phyloP scores from a whole-genome alignment of 1,140 invertebrate species.

The Calliopsis andreniformis region DNA sequence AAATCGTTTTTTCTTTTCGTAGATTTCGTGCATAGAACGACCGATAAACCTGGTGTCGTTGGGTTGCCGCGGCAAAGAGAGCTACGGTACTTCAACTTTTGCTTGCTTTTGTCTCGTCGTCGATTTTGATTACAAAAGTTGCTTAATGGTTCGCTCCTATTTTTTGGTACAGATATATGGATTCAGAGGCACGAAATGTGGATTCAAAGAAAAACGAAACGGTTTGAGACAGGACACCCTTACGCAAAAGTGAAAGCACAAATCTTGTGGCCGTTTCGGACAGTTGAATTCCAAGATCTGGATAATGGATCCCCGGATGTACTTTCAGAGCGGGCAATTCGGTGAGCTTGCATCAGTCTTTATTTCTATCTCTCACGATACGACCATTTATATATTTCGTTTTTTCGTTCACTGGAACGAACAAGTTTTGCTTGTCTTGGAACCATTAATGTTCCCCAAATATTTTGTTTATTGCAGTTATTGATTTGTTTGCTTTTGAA shows the following conservation, averaged over 20 bases:
- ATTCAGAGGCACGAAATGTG: background rate
- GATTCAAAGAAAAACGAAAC: background rate
- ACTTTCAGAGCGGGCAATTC: conserved; percentile 74
- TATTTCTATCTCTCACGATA: conserved; percentile 76
- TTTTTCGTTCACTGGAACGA: background rate
- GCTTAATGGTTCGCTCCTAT: background rate
- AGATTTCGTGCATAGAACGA: conserved; percentile 63
- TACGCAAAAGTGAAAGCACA: conserved; percentile 61
- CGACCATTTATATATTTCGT: conserved; percentile 64
- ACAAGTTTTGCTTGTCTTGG: background rate
- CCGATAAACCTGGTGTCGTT: conserved; percentile 59
- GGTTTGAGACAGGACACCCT: background rate
- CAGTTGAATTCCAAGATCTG: conserved; percentile 75
- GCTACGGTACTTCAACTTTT: conserved; percentile 19
- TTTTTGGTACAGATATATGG: background rate
- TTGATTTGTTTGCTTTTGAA: too few species aligned
- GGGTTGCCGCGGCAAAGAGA: conserved; percentile 12
- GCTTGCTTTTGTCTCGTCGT: conserved; percentile 24
- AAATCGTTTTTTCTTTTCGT: conserved; percentile 65
- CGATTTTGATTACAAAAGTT: conserved; percentile 39
- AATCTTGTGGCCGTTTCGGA: conserved; percentile 76
- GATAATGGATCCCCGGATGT: conserved; percentile 81
- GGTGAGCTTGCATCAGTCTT: conserved; percentile 72
- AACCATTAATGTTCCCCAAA: background rate
- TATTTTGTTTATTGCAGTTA: too few species aligned